A percentile compares a stretch with the other conserved stretches of the same genome.
Evolutionary conservation across 2,797 vertebrate species (phyloP).

Genomic region (Rhabdomys pumilio): DNA sequence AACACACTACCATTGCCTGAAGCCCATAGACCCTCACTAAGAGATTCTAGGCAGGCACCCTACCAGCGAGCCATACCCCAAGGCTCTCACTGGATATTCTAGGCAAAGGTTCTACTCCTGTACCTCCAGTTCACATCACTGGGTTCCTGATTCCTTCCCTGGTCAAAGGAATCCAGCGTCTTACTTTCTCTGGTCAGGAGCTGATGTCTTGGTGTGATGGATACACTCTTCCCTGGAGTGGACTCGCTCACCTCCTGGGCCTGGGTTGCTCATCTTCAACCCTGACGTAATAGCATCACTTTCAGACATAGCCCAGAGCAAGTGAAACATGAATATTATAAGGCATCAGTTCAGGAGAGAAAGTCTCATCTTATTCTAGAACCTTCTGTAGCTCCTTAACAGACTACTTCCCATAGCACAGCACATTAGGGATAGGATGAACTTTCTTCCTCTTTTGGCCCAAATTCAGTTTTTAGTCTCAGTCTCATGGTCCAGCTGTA

Average conservation of each 20-base stretch:
- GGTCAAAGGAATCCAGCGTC: neutral
- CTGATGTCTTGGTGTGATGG: neutral
- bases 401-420: neutral
- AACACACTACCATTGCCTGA: neutral
- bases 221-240: neutral
- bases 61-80: neutral
- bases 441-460: neutral
- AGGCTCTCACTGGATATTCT: neutral
- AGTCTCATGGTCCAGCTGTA: neutral
- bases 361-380: neutral
- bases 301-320: neutral
- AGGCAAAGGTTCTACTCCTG: neutral
- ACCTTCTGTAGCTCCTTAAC: neutral
- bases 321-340: rapidly evolving
- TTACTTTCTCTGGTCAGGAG: neutral
- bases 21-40: neutral
- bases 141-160: neutral
- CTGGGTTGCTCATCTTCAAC: neutral
- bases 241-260: neutral
- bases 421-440: neutral
- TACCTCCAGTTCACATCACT: neutral
- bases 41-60: neutral
- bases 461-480: neutral
- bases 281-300: neutral
- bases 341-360: neutral